These are phyloP conservation scores for Megalonaias nervosa DNA, from an alignment of 1,140 invertebrate genomes.

Conservation along the genomic window DNA sequence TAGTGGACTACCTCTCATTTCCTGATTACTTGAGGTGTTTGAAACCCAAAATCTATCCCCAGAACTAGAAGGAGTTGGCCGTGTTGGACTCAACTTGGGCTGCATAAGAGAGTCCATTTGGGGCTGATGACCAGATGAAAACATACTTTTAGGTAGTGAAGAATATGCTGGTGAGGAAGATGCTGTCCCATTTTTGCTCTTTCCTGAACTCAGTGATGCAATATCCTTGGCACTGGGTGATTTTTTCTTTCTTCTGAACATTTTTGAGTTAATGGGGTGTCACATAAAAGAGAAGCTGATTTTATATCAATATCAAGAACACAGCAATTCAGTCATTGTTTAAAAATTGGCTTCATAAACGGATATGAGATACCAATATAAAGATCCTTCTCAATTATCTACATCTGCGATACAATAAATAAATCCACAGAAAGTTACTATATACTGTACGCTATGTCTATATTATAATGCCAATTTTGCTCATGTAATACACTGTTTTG, in stretches of 20 bases:
- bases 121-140: conserved; percentile 24
- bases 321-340: too few species aligned
- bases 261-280: not conserved
- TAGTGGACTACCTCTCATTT: conserved; percentile 42
- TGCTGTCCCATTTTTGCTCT: conserved; percentile 17
- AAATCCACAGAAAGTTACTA: too few species aligned
- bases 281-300: too few species aligned
- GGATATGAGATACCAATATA: too few species aligned
- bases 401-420: too few species aligned
- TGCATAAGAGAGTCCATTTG: conserved; percentile 22
- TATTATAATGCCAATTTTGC: too few species aligned
- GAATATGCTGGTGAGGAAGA: conserved; percentile 28
- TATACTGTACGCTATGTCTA: too few species aligned
- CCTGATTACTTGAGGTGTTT: conserved; percentile 15
- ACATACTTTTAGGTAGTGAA: conserved; percentile 50
- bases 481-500: too few species aligned
- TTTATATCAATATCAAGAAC: too few species aligned
- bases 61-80: conserved; percentile 24
- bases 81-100: conserved; percentile 20
- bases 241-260: conserved; percentile 40
- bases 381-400: too few species aligned
- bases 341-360: too few species aligned
- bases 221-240: conserved; percentile 35
- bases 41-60: conserved; percentile 5
- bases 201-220: conserved; percentile 15